Evolutionary conservation across 1,140 invertebrate species (phyloP), one percentile per base, ranked within the genome.

Genomic region (Brachionus plicatilis): DNA sequence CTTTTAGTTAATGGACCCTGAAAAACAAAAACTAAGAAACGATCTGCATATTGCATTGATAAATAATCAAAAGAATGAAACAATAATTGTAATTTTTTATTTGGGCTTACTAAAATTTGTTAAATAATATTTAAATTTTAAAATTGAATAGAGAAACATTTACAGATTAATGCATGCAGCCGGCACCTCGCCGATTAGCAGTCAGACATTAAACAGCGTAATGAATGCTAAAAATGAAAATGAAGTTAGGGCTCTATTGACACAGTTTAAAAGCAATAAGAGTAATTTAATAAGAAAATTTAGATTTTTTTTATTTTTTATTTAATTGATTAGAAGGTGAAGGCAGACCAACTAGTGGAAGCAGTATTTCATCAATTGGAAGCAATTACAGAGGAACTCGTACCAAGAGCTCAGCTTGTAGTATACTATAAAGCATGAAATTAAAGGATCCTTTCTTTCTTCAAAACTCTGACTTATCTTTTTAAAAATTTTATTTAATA

Each of bases 1-100:
- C 17, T 60, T 33, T 80, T 37, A 60, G 78, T 20, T 50, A 29
- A 66, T 84, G 14, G 82, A 84, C 12, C 82, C 66, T n/a, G 82
- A 72, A 60, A 84, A 72, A 41, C 79, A 82, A 68, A 82, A 41
- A 47, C 27, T 82, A n/a, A 82, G 45, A 72, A 66, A 84, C 27
- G 82, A 68, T 27, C 29, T 68, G 33, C 66, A 84, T 12, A 84
- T 84, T 24, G 82, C 66, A 29, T 17, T 53, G 41, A 72, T 70
- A 43, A 72, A 72, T 12, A 53, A 70, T 50, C 33, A 84, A 60
- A 45, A 75, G 20, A 72, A 84, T 70, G 66, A 60, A 7, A 37
- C 9, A 17, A 43, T 84, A 20, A 43, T 84, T 17, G 53, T 83
- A 56, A 43, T 33, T 53, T 60, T 56, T 65, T 4, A 3, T 17